Conservation (phyloP, 2,888 invertebrate species). For the Acheta domesticus region DNA sequence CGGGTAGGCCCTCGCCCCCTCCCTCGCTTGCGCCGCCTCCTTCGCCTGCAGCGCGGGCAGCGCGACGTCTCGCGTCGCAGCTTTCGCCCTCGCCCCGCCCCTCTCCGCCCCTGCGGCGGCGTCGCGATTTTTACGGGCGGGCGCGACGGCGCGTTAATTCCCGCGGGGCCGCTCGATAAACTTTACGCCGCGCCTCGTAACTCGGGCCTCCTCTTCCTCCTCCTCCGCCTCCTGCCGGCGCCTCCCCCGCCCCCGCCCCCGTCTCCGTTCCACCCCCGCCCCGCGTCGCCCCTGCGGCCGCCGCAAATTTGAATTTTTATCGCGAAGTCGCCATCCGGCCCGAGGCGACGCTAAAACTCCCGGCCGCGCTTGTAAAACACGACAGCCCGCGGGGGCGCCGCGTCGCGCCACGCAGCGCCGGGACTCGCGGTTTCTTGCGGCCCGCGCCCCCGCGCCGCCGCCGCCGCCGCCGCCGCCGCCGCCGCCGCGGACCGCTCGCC, state of each 20-base stretch:
- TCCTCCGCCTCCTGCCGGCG: neutral
- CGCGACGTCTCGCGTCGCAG: neutral
- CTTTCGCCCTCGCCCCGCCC: neutral
- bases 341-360: conserved; percentile 6
- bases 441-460: too few relatives aligned
- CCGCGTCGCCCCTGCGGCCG: neutral
- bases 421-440: too few relatives aligned
- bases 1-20: neutral
- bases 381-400: neutral
- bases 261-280: neutral
- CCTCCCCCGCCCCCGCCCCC: neutral
- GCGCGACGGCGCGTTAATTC: conserved; percentile 10
- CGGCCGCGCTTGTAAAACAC: conserved; percentile 2
- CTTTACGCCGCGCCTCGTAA: neutral
- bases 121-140: conserved; percentile 9
- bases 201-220: neutral
- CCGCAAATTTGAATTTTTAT: conserved; percentile 9
- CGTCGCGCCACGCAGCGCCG: neutral
- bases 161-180: neutral
- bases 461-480: too few relatives aligned
- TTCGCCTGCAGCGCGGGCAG: neutral
- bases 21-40: neutral
- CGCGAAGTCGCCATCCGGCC: neutral
- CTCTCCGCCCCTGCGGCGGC: neutral
- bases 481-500: too few relatives aligned